phyloP scores from a whole-genome alignment of 2,113 vertebrate species.

The Ictalurus punctatus region DNA sequence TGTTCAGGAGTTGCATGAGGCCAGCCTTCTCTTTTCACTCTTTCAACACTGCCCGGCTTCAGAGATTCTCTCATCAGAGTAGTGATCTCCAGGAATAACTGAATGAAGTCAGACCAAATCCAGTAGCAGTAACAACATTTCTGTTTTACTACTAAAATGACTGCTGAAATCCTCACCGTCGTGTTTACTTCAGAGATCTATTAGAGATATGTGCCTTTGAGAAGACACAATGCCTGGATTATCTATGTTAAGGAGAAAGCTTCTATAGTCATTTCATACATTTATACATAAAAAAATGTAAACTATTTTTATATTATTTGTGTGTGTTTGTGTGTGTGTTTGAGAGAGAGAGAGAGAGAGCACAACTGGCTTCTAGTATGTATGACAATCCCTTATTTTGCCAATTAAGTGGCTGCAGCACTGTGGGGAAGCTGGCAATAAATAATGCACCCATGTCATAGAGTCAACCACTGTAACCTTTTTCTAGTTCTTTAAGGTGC shows the following conservation, averaged over 20 bases:
- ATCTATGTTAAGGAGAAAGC: neutral
- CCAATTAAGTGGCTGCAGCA: constrained; percentile 54
- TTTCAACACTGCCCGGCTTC: constrained; percentile 31
- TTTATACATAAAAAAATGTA: neutral
- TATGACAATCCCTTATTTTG: constrained; percentile 52
- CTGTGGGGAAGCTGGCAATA: constrained; percentile 49
- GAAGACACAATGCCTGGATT: neutral
- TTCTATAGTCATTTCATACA: neutral
- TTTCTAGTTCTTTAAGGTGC: constrained; percentile 61
- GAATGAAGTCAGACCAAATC: constrained; percentile 15
- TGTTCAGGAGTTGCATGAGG: constrained; percentile 20
- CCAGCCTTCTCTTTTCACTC: constrained; percentile 35
- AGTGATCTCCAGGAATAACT: constrained; percentile 27
- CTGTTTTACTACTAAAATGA: neutral
- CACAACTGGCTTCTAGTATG: neutral
- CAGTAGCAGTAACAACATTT: neutral
- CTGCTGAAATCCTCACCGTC: no score
- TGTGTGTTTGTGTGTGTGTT: neutral
- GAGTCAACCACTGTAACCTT: constrained; percentile 61
- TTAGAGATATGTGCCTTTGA: neutral
- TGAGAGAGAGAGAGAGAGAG: neutral
- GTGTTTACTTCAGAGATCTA: neutral
- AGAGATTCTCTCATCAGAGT: constrained; percentile 20
- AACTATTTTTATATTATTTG: neutral
- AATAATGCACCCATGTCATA: constrained; percentile 60